Evolutionary conservation across 2,888 invertebrate species (phyloP).

Genomic region (Eumacrocentrus americanus): DNA sequence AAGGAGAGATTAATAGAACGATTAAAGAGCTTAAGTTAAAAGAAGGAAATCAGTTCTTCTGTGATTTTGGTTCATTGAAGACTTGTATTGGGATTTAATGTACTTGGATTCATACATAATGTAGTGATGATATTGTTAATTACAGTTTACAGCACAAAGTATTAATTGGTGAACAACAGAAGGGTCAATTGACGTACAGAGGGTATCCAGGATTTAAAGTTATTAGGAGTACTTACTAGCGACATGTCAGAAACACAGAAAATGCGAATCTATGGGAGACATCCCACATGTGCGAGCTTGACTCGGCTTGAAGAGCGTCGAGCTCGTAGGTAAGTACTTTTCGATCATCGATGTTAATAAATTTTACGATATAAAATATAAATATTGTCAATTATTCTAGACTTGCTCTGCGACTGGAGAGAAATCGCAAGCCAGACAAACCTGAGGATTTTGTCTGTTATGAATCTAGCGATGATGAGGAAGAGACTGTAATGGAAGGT

Average conservation of each 20-base stretch:
- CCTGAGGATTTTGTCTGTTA: slow-evolving; percentile 90
- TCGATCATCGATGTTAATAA: slow-evolving; percentile 1
- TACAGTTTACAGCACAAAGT: too few relatives aligned
- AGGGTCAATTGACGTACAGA: too few relatives aligned
- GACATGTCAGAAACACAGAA: slow-evolving; percentile 80
- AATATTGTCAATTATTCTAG: slow-evolving; percentile 40
- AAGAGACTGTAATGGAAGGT: slow-evolving; percentile 76
- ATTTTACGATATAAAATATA: background rate
- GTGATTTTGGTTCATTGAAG: too few relatives aligned
- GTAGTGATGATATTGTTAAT: too few relatives aligned
- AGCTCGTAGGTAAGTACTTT: slow-evolving; percentile 67
- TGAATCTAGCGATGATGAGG: slow-evolving; percentile 86
- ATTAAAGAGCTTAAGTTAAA: too few relatives aligned
- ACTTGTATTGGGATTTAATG: too few relatives aligned
- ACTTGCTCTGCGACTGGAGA: slow-evolving; percentile 66
- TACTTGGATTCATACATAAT: too few relatives aligned
- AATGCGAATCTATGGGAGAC: slow-evolving; percentile 74
- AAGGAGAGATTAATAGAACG: too few relatives aligned
- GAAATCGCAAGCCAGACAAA: slow-evolving; percentile 82
- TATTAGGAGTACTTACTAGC: too few relatives aligned
- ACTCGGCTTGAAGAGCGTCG: slow-evolving; percentile 77
- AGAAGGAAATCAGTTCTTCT: too few relatives aligned
- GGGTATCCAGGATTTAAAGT: too few relatives aligned
- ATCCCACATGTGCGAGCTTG: slow-evolving; percentile 78
- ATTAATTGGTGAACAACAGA: too few relatives aligned